phyloP scores from a whole-genome alignment of 64 coral and sea anemone species.

The Montipora foliosa region DNA sequence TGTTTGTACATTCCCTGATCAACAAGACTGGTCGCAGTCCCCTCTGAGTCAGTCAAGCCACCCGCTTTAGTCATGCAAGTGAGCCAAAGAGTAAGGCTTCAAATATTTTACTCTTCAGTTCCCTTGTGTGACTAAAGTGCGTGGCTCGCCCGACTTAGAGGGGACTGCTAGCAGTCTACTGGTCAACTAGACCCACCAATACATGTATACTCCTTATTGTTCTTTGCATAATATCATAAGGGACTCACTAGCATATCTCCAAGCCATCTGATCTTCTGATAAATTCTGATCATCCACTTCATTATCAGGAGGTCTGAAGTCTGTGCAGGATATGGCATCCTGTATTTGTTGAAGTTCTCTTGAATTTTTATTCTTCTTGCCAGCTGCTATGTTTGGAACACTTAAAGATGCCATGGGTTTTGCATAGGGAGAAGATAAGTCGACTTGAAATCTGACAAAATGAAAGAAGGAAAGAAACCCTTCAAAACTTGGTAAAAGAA shows the following conservation, averaged over 20 bases:
- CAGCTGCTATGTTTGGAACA: constrained; percentile 5
- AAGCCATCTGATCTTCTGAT: constrained; percentile 75
- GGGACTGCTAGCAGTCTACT: no score
- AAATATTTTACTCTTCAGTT: no score
- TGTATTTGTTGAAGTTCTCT: constrained; percentile 62
- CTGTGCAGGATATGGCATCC: neutral
- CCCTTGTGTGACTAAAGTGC: no score
- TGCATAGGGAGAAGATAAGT: constrained; percentile 77
- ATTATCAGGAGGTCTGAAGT: constrained; percentile 23
- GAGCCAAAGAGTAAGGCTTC: no score
- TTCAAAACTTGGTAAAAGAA: no score
- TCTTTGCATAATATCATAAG: neutral
- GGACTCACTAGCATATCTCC: constrained; percentile 78
- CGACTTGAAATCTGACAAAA: constrained; percentile 70
- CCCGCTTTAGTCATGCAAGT: no score
- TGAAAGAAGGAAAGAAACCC: neutral
- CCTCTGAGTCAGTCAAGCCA: no score
- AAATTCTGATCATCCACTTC: constrained; percentile 76
- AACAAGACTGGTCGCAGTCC: no score
- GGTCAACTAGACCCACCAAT: no score
- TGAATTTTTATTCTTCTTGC: constrained; percentile 52
- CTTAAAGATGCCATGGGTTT: constrained; percentile 76
- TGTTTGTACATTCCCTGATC: no score
- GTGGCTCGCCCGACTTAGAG: no score
- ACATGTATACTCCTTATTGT: no score